A percentile compares a stretch with the other conserved stretches of the same genome.
Evolutionary conservation across 2,888 invertebrate genomes (phyloP).

Genomic region (Eupsilia transversa): DNA sequence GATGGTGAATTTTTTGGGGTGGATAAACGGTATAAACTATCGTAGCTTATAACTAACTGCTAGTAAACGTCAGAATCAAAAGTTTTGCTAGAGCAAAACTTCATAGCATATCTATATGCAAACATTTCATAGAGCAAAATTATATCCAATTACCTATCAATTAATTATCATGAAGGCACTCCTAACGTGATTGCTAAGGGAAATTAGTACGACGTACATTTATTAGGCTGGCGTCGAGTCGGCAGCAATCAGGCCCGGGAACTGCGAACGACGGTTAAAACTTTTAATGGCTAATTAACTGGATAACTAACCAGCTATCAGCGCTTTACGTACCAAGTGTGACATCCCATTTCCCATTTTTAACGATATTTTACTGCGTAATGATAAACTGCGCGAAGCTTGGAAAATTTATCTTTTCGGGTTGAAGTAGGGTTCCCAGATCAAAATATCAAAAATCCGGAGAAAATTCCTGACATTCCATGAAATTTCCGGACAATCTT

Average conservation of each 20-base stretch:
- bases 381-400: conserved; percentile 38
- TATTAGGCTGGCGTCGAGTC: conserved; percentile 37
- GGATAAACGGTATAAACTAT: no score
- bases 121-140: conserved; percentile 8
- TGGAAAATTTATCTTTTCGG: conserved; percentile 9
- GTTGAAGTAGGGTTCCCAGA: no score
- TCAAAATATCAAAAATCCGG: no score
- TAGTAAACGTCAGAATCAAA: background rate
- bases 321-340: conserved; percentile 53
- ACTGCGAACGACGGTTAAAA: conserved; percentile 70
- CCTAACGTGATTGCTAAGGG: conserved; percentile 39
- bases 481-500: no score
- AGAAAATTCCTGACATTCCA: no score
- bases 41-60: background rate
- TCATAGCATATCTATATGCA: no score
- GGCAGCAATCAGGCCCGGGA: conserved; percentile 52
- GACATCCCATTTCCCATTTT: conserved; percentile 73
- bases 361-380: conserved; percentile 63
- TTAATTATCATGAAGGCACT: conserved; percentile 33
- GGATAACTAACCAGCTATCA: conserved; percentile 69
- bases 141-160: conserved; percentile 23
- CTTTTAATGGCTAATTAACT: conserved; percentile 82
- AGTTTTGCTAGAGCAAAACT: no score
- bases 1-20: no score
- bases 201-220: conserved; percentile 49